Percentiles rank a stretch among this genome's conserved stretches.
Conservation (phyloP, 2,888 invertebrate species). For the Drosophila robusta region DNA sequence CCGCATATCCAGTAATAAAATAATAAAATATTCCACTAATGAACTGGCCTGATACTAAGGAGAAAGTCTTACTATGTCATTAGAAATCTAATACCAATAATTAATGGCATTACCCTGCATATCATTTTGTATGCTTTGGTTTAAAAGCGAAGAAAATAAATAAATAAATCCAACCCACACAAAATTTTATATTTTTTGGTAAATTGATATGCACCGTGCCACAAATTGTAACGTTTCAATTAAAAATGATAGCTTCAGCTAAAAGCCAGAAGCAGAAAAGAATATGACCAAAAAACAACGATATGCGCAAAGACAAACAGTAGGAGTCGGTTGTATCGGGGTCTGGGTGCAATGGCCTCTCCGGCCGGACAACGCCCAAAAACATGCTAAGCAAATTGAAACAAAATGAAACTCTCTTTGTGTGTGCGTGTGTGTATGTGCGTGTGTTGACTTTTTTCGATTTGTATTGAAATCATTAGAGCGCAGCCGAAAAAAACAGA, state of each 20-base stretch:
- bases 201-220: slow-evolving; percentile 45
- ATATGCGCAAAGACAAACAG: slow-evolving; percentile 29
- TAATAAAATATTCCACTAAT: no score
- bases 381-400: slow-evolving; percentile 72
- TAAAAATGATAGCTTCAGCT: slow-evolving; percentile 53
- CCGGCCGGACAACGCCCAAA: slow-evolving; percentile 66
- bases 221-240: slow-evolving; percentile 63
- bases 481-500: slow-evolving; percentile 47
- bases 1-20: no score
- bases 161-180: background rate
- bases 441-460: slow-evolving; percentile 58
- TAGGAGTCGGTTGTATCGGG: background rate
- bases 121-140: slow-evolving; percentile 1
- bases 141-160: background rate
- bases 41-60: no score
- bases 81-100: slow-evolving; percentile 15
- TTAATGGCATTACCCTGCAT: slow-evolving; percentile 11
- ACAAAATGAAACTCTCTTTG: slow-evolving; percentile 62
- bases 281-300: slow-evolving; percentile 20
- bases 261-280: slow-evolving; percentile 34
- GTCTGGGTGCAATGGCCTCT: slow-evolving; percentile 9
- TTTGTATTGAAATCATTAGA: slow-evolving; percentile 77
- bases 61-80: slow-evolving; percentile 17
- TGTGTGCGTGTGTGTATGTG: slow-evolving; percentile 32
- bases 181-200: slow-evolving; percentile 24